Conservation (phyloP, 1,140 invertebrate species). For the Bactericera cockerelli region DNA sequence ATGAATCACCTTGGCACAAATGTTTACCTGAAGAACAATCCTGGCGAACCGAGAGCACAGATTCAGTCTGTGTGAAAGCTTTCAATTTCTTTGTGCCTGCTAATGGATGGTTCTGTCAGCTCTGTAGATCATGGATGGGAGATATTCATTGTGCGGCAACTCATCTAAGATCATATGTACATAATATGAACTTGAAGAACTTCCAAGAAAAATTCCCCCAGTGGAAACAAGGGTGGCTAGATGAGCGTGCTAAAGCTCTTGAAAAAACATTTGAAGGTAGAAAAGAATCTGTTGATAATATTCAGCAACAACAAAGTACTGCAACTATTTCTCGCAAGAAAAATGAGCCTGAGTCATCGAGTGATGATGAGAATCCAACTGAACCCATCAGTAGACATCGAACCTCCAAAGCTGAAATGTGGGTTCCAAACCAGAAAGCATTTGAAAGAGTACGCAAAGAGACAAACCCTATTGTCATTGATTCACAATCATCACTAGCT, state of each 20-base stretch:
- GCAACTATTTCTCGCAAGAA: background rate
- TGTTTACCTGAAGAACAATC: conserved; percentile 2
- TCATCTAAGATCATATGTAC: conserved; percentile 4
- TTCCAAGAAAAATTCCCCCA: background rate
- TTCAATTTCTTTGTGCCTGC: background rate
- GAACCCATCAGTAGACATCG: conserved; percentile 27
- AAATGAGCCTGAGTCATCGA: background rate
- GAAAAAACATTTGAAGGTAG: conserved; percentile 1
- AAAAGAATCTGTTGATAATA: no score
- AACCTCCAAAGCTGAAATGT: conserved; percentile 34
- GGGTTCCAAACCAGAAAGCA: conserved; percentile 3
- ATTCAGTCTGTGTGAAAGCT: background rate
- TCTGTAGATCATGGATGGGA: background rate
- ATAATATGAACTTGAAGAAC: conserved; percentile 5
- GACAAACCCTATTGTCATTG: background rate
- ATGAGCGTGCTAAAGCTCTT: background rate
- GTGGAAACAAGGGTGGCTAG: background rate
- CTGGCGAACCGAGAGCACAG: background rate
- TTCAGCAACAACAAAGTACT: background rate
- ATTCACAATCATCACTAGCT: background rate
- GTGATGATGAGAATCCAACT: background rate
- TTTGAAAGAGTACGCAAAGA: conserved; percentile 3
- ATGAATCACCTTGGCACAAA: conserved; percentile 2
- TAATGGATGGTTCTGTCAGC: conserved; percentile 1
- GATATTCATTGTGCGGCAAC: conserved; percentile 4